Evolutionary conservation across 2,113 vertebrate species (phyloP).

Genomic region (Anolis sagrei): DNA sequence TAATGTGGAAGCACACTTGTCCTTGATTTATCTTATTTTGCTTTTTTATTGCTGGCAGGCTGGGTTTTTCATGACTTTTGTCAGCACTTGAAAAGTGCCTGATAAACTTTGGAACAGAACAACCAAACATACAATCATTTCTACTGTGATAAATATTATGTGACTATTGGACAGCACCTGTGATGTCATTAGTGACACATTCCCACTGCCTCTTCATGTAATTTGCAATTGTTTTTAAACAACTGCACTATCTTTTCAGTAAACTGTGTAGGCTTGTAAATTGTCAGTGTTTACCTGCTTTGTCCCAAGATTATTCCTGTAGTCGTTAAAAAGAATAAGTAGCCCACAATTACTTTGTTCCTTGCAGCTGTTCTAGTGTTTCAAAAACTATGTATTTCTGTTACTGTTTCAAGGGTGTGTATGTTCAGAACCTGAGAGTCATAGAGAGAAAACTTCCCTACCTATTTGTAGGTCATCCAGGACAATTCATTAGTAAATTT

Average conservation of each 20-base stretch:
- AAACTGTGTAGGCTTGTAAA: neutral
- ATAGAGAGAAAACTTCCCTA: no score
- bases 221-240: neutral
- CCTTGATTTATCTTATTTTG: neutral
- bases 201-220: neutral
- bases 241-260: no score
- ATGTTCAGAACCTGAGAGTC: no score
- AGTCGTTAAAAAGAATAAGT: no score
- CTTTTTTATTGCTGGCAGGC: neutral
- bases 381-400: no score
- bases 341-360: no score
- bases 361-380: no score
- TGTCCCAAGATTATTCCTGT: no score
- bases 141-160: neutral
- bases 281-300: neutral
- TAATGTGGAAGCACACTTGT: neutral
- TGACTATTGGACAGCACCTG: neutral
- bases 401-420: no score
- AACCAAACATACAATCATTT: neutral
- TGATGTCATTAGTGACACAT: neutral
- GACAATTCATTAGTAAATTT: no score
- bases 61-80: neutral
- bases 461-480: no score
- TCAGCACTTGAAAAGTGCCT: neutral
- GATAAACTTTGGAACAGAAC: neutral